Conservation (phyloP, 2,888 invertebrate species). For the Candidula unifasciata region DNA sequence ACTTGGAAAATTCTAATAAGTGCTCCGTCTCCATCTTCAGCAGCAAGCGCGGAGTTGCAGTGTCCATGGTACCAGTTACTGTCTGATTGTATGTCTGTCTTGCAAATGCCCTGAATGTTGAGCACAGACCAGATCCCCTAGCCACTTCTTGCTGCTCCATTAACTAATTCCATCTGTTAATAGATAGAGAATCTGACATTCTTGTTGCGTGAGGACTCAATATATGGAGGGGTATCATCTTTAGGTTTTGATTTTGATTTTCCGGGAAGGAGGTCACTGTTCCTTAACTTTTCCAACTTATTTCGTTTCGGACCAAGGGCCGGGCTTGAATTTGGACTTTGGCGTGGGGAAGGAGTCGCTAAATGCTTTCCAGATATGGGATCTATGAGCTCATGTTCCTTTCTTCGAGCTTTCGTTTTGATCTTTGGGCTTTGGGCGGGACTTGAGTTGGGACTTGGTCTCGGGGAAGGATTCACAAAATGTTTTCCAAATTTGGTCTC, state of each 20-base stretch:
- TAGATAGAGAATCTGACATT: slow-evolving; percentile 19
- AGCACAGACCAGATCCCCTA: too few relatives aligned
- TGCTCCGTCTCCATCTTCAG: too few relatives aligned
- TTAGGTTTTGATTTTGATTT: background rate
- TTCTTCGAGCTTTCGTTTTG: background rate
- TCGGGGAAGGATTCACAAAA: background rate
- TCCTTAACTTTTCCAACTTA: background rate
- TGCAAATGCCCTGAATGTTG: too few relatives aligned
- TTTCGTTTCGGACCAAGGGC: background rate
- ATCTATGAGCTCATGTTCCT: background rate
- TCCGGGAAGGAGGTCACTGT: background rate
- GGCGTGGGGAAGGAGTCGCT: background rate
- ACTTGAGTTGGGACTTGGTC: background rate
- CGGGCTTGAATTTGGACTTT: background rate
- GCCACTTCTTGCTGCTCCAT: too few relatives aligned
- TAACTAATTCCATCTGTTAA: background rate
- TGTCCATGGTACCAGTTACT: too few relatives aligned
- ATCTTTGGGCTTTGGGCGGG: background rate
- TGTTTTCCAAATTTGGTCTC: background rate
- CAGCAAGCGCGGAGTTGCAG: too few relatives aligned
- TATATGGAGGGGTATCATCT: slow-evolving; percentile 4
- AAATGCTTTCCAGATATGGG: background rate
- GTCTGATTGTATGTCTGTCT: too few relatives aligned
- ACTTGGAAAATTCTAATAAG: too few relatives aligned
- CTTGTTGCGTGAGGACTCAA: background rate